Evolutionary conservation across 2,888 invertebrate species (phyloP), one percentile per base, ranked within the genome.

Genomic region (Eupithecia subumbrata): DNA sequence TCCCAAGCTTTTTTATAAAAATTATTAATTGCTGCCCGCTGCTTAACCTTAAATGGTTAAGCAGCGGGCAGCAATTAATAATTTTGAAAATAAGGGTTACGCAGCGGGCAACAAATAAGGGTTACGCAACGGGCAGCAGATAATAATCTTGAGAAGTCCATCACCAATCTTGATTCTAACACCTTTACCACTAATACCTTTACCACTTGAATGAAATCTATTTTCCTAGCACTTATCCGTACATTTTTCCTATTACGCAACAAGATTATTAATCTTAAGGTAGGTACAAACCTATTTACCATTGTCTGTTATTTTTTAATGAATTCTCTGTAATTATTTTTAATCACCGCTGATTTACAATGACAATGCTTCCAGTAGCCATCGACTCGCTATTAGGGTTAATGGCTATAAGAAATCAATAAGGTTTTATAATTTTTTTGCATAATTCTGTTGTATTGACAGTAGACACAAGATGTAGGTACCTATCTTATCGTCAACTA

Each of bases 241-340:
- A 34, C 1, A 70, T 66, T 77, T 78, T 77, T 71, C 69, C 43
- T 73, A 74, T 73, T 73, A 68, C 68, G 68, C 79, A 76, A 69
- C 37, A 48, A 11, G 14, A 75, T 75, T 75, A 72, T 67, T 67
- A 71, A 74, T 75, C 64, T 71, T 52, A 71, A 64, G 68, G 45
- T 69, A 52, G 68, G 45, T 69, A 52, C 18, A n/a, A 37, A 66
- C 11, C 37, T 40, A 40, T 64, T 64, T 34, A 37, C 69, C 67
- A 79, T 78, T 79, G 77, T 78, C 74, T 78, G 74, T 82, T 81
- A 81, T 77, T 75, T 80, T 76, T 79, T 85, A 81, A 82, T 81
- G 69, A 79, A 77, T 80, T 77, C 78, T 72, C 73, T 73, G 79
- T 78, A 82, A 84, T 81, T 76, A 79, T 75, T 74, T 70, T 75